Conservation (phyloP, 2,888 invertebrate genomes). For the Caenorhabditis sp. region DNA sequence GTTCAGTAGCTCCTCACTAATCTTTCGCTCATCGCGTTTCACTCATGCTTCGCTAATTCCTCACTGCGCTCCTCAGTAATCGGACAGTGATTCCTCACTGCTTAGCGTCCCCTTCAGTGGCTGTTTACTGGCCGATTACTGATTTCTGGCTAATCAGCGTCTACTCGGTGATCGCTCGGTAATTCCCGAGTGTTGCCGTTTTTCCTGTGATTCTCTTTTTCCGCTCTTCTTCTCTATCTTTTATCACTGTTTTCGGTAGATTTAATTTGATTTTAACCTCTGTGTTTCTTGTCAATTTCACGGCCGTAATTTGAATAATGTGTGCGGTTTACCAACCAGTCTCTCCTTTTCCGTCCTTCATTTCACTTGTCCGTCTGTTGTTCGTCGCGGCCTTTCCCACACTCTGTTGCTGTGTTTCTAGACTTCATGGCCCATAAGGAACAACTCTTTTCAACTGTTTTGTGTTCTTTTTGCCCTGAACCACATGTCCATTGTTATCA, state of each 20-base stretch:
- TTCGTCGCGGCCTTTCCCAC: not conserved
- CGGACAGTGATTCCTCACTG: too few species aligned
- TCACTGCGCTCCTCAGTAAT: too few species aligned
- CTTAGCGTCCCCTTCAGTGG: too few species aligned
- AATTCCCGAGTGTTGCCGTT: too few species aligned
- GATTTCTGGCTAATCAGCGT: too few species aligned
- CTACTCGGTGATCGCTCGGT: too few species aligned
- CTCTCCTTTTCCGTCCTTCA: not conserved
- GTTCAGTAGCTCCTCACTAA: too few species aligned
- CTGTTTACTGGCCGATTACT: too few species aligned
- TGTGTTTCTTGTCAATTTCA: conserved; percentile 15
- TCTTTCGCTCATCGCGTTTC: too few species aligned
- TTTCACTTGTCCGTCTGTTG: conserved; percentile 5
- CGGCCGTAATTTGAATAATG: conserved; percentile 30
- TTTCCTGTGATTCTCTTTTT: not conserved
- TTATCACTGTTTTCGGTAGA: not conserved
- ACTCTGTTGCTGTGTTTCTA: not conserved
- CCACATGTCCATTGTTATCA: too few species aligned
- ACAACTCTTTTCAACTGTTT: not conserved
- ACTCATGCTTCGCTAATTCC: too few species aligned
- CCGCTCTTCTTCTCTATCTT: conserved; percentile 8
- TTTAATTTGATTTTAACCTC: conserved; percentile 3
- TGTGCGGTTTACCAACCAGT: conserved; percentile 7
- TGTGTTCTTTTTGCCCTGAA: too few species aligned
- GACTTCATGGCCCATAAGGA: not conserved